phyloP scores from a whole-genome alignment of 37 sponge, comb jelly and placozoan species.

The Haliclona indistincta region DNA sequence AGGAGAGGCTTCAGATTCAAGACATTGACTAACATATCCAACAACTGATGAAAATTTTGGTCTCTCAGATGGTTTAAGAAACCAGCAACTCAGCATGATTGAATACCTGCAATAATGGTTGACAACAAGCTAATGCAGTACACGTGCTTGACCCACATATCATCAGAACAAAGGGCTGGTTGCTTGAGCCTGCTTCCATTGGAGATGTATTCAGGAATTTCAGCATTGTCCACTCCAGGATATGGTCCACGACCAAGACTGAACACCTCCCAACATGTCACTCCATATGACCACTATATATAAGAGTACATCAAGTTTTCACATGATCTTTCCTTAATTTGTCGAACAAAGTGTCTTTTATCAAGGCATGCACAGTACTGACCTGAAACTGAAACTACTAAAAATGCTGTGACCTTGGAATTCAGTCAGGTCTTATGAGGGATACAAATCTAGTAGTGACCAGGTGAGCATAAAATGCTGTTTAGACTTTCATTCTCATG shows the following conservation, averaged over 20 bases:
- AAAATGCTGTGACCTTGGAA: too few relatives aligned
- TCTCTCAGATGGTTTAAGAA: background rate
- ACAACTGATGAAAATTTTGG: background rate
- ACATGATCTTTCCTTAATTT: too few relatives aligned
- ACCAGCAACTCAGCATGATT: background rate
- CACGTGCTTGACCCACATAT: slow-evolving; percentile 26
- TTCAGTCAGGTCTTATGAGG: too few relatives aligned
- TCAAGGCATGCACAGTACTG: too few relatives aligned
- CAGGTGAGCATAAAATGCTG: too few relatives aligned
- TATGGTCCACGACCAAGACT: slow-evolving; percentile 41
- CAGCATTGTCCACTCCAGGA: slow-evolving; percentile 43
- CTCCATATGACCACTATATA: slow-evolving; percentile 68
- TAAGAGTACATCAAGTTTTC: too few relatives aligned
- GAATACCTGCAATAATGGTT: background rate
- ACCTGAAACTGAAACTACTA: too few relatives aligned
- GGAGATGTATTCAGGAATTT: slow-evolving; percentile 45
- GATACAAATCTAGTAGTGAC: too few relatives aligned
- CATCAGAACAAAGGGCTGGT: slow-evolving; percentile 33
- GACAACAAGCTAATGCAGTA: background rate
- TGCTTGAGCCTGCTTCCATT: slow-evolving; percentile 42
- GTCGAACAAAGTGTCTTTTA: too few relatives aligned
- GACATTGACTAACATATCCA: too few relatives aligned
- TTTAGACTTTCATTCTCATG: too few relatives aligned
- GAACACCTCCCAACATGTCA: slow-evolving; percentile 63
- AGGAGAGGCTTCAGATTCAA: background rate